Evolutionary conservation across 2,113 vertebrate genomes (phyloP), one percentile per base, ranked within the genome.

Genomic region (Chaetodon auriga): DNA sequence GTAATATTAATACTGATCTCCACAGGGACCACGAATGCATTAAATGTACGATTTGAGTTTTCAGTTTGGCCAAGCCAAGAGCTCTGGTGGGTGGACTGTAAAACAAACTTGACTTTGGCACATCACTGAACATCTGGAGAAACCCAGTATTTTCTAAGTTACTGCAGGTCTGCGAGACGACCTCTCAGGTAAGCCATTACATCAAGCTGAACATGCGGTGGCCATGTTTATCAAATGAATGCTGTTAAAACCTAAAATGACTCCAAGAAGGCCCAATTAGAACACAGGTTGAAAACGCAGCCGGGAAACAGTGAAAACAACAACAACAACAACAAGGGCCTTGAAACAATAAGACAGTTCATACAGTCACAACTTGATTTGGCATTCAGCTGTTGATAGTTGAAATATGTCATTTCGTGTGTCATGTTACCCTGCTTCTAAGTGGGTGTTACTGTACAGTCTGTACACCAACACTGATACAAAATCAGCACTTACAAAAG

Each of bases 71-170:
- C 77, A 19, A 53, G 75, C 60, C 71, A 64, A 80, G 70, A 83
- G 78, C 75, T 84, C 66, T 41, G 74, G 68, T 46, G 81, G 80
- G 38, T 57, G 41, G 60, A 51, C 76, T 57, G 65, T 83, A 73
- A 72, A 81, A 76, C 72, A 76, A 73, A 85, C 54, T 48, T 10
- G 63, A 87, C 82, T 90, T 94, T 94, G 93, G 93, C 93, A 94
- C 93, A 77, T 91, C 85, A 87, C 78, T 75, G 87, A 78, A 87
- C 78, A 78, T 81, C 41, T 60, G 79, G 62, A 76, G 53, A 25
- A 21, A 81, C 62, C 68, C 53, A 75, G 51, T 30, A 46, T 85
- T 74, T 46, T 58, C 60, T n/a, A 66, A 63, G 36, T 85, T 68
- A 48, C 81, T 79, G 69, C 58, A 72, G 70, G 68, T 64, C 38